Percentiles rank a stretch among this genome's conserved stretches.
These are phyloP conservation scores for Colossoma macropomum DNA, from an alignment of 2,113 vertebrate species.

Conservation along the genomic window DNA sequence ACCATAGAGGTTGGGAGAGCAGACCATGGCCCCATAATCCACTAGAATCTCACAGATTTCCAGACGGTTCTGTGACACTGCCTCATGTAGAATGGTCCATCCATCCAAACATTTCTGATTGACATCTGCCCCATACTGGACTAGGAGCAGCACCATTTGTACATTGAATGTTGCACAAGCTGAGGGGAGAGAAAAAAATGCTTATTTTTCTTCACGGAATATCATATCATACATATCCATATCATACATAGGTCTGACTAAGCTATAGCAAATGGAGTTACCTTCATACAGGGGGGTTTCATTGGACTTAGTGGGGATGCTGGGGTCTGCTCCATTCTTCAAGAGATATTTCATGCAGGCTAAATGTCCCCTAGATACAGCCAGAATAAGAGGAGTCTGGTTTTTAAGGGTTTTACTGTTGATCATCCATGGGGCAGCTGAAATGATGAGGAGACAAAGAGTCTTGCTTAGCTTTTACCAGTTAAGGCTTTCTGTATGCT, in stretches of 20 bases:
- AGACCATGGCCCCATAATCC: slow-evolving; percentile 80
- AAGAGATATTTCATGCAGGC: slow-evolving; percentile 81
- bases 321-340: slow-evolving; percentile 80
- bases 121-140: slow-evolving; percentile 79
- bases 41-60: slow-evolving; percentile 83
- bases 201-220: slow-evolving; percentile 20
- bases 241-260: slow-evolving; percentile 78
- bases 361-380: slow-evolving; percentile 73
- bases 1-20: slow-evolving; percentile 80
- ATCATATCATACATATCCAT: slow-evolving; percentile 35
- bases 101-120: slow-evolving; percentile 84
- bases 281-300: slow-evolving; percentile 88
- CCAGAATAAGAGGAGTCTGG: slow-evolving; percentile 84
- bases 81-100: slow-evolving; percentile 84
- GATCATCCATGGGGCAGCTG: slow-evolving; percentile 66
- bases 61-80: slow-evolving; percentile 79
- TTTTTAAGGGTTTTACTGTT: slow-evolving; percentile 80
- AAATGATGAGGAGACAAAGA: not conserved
- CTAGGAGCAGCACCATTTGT: slow-evolving; percentile 76
- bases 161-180: slow-evolving; percentile 57
- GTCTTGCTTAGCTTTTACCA: not conserved
- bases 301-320: slow-evolving; percentile 80
- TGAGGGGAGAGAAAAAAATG: not conserved
- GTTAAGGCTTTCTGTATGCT: not conserved
- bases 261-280: slow-evolving; percentile 45